Conservation (phyloP, 1,140 invertebrate genomes). For the Rhyacophila brunnea region DNA sequence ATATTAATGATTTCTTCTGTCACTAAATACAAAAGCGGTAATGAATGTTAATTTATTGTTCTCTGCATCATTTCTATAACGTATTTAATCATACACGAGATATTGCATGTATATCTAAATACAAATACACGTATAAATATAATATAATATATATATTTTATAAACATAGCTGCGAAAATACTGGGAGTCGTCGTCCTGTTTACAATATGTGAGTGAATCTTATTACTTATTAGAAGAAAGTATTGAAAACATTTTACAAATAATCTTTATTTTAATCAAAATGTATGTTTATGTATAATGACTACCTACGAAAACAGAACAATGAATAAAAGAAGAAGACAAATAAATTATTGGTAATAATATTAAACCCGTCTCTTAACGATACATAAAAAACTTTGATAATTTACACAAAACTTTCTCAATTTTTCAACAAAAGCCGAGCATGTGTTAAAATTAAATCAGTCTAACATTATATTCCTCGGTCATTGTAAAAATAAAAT, state of each 20-base stretch:
- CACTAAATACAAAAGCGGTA: constrained; percentile 27
- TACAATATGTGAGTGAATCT: constrained; percentile 19
- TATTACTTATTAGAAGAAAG: constrained; percentile 16
- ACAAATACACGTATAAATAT: constrained; percentile 5
- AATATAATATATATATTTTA: constrained; percentile 16
- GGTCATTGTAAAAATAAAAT: no score
- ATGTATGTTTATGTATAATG: constrained; percentile 16
- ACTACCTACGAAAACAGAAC: constrained; percentile 24
- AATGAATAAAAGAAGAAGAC: constrained; percentile 7
- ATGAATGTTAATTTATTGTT: constrained; percentile 19
- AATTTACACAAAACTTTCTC: background rate
- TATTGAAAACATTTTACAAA: constrained; percentile 27
- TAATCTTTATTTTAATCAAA: constrained; percentile 16
- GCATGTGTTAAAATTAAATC: background rate
- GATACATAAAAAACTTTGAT: background rate
- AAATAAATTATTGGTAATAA: constrained; percentile 6
- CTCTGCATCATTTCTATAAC: constrained; percentile 11
- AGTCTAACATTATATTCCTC: no score
- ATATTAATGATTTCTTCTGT: constrained; percentile 11
- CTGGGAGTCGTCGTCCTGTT: constrained; percentile 21
- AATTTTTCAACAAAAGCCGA: no score
- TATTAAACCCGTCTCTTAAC: constrained; percentile 23
- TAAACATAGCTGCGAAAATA: constrained; percentile 31
- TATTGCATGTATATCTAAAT: background rate
- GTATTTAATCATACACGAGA: constrained; percentile 5